phyloP scores from a whole-genome alignment of 2,113 vertebrate genomes.

The Erythrolamprus reginae region DNA sequence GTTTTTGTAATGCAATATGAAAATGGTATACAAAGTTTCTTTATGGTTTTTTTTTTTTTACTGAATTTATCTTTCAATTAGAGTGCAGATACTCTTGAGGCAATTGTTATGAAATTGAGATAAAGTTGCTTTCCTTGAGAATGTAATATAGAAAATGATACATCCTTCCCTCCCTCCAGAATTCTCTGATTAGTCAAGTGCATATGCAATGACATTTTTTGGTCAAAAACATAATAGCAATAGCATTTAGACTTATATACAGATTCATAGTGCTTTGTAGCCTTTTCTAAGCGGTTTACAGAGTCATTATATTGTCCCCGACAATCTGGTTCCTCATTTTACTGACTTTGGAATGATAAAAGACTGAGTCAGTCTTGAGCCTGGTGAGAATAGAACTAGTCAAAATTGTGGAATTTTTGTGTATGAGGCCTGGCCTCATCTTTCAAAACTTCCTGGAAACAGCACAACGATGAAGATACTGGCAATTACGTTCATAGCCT shows the following conservation, averaged over 20 bases:
- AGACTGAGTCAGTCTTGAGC: too few relatives aligned
- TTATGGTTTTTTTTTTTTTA: too few relatives aligned
- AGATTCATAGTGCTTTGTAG: too few relatives aligned
- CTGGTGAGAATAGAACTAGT: too few relatives aligned
- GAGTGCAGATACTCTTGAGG: background rate
- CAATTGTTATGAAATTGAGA: background rate
- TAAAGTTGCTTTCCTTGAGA: background rate
- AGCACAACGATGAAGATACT: background rate
- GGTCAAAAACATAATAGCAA: background rate
- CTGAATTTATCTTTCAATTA: background rate
- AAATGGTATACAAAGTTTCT: background rate
- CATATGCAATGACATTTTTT: background rate
- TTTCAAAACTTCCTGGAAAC: background rate
- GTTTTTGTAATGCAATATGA: background rate
- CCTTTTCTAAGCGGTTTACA: too few relatives aligned
- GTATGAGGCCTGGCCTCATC: background rate
- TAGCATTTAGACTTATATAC: too few relatives aligned
- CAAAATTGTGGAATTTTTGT: background rate
- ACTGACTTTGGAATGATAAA: too few relatives aligned
- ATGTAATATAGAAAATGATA: background rate
- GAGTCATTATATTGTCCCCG: too few relatives aligned
- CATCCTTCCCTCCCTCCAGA: background rate
- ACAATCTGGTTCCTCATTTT: too few relatives aligned
- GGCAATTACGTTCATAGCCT: constrained; percentile 28
- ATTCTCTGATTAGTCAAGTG: too few relatives aligned